Percentiles rank a stretch among this genome's conserved stretches.
Conservation (phyloP, 2,113 vertebrate species). For the Myodes glareolus region DNA sequence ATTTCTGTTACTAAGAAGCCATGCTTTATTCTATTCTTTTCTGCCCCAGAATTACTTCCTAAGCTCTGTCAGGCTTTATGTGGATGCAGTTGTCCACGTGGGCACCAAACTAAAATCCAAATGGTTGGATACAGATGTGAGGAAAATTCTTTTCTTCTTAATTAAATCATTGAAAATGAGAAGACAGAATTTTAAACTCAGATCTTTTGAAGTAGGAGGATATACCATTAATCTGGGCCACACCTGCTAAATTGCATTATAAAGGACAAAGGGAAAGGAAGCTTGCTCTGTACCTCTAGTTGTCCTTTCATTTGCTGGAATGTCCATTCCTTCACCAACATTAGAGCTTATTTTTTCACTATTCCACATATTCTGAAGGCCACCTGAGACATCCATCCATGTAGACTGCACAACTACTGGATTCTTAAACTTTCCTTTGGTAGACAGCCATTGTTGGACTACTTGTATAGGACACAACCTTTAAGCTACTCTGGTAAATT, state of each 20-base stretch:
- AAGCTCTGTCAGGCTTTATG: too few species aligned
- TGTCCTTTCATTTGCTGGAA: background rate
- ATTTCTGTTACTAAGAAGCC: too few species aligned
- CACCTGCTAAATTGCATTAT: too few species aligned
- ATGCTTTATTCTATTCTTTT: too few species aligned
- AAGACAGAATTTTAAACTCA: too few species aligned
- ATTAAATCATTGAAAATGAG: background rate
- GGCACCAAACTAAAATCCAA: too few species aligned
- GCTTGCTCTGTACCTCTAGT: background rate
- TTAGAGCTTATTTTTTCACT: too few species aligned
- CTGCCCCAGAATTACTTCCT: too few species aligned
- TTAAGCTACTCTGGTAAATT: background rate
- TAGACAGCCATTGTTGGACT: background rate
- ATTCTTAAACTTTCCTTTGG: background rate
- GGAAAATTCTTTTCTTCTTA: background rate
- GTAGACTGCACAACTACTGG: background rate
- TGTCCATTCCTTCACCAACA: background rate
- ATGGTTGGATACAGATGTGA: background rate
- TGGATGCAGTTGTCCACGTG: too few species aligned
- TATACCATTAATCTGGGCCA: background rate
- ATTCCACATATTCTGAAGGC: background rate
- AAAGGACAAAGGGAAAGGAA: background rate
- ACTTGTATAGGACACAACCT: background rate
- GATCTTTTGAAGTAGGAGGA: background rate
- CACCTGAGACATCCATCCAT: background rate